Evolutionary conservation across 2,113 vertebrate genomes (phyloP).

Genomic region (Regulus satrapa): DNA sequence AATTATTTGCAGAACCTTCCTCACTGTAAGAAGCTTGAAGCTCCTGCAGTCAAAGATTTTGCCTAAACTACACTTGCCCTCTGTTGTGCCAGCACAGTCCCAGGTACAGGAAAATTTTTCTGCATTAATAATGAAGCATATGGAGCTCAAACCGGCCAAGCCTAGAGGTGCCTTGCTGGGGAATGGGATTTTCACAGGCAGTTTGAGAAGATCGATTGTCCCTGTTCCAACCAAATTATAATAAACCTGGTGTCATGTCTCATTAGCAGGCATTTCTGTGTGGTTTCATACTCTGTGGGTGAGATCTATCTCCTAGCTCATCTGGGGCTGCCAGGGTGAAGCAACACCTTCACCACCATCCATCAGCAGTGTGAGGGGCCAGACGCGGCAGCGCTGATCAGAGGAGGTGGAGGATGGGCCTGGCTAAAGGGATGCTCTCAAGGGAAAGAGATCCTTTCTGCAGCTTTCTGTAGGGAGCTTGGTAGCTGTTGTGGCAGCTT

Average conservation of each 20-base stretch:
- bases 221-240: not conserved
- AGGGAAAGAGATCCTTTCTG: not conserved
- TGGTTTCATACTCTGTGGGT: not conserved
- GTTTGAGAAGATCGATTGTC: conserved; percentile 1
- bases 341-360: not conserved
- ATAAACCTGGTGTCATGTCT: conserved; percentile 12
- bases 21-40: not conserved
- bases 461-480: not conserved
- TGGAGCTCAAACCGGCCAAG: not conserved
- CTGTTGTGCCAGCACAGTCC: not conserved
- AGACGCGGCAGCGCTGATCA: fast-evolving
- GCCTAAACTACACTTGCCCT: not conserved
- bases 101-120: not conserved
- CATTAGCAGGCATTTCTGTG: not conserved
- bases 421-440: not conserved
- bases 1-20: not conserved
- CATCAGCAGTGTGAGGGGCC: fast-evolving
- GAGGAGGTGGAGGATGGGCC: not conserved
- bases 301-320: not conserved
- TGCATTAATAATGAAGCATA: not conserved
- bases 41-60: not conserved
- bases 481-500: not conserved
- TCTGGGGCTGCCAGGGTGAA: not conserved
- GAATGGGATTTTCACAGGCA: conserved; percentile 14
- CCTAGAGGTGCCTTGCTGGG: not conserved